Base-by-base conservation (phyloP, 2,113 vertebrate species). In the Oenanthe melanoleuca region DNA sequence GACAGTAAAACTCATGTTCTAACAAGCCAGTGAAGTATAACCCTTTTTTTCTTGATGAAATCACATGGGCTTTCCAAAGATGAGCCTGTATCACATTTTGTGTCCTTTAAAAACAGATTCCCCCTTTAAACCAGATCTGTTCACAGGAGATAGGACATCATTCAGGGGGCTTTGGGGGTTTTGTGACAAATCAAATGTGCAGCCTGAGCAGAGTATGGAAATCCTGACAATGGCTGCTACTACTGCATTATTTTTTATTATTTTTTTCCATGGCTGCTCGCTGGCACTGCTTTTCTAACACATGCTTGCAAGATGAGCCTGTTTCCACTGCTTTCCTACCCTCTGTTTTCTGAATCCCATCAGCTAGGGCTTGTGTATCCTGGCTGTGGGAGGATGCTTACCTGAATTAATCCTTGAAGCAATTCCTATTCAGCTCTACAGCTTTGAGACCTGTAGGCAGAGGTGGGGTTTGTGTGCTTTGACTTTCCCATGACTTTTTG, bases 1-100 rank as follows among this genome's bases (percentile, higher is more conserved):
- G 50, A 88, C 57, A 80, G 67, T 72, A 82, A 93, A 95, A 92
- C 71, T 66, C 72, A 31, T 81, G 52, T 78, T 85, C 70, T 94
- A 92, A 80, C 60, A 89, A 93, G 70, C 44, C 56, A 38, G 70
- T 52, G 83, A 82, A 78, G 70, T 63, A n/a, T 28, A 57, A 64
- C 11, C 20, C 2, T 20, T 44, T 83, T 56, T 31, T 86, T 63
- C 86, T 42, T 52, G 5, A 8, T 40, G 34, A 93, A 96, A 87
- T 80, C 73, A 53, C 14, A 1, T 25, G 55, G 9, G 11, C 38
- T 91, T 73, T 69, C 37, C 25, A 1, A 89, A 70, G 80, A 18
- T 37, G 50, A 93, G 9, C 26, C 47, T 52, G 29, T 12, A 65
- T 69, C 45, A 52, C 17, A 9, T 55, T 70, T 33, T 57, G 18